A percentile compares a stretch with the other conserved stretches of the same genome.
Evolutionary conservation across 2,888 invertebrate genomes (phyloP).

Genomic region (Drosophila falleni): DNA sequence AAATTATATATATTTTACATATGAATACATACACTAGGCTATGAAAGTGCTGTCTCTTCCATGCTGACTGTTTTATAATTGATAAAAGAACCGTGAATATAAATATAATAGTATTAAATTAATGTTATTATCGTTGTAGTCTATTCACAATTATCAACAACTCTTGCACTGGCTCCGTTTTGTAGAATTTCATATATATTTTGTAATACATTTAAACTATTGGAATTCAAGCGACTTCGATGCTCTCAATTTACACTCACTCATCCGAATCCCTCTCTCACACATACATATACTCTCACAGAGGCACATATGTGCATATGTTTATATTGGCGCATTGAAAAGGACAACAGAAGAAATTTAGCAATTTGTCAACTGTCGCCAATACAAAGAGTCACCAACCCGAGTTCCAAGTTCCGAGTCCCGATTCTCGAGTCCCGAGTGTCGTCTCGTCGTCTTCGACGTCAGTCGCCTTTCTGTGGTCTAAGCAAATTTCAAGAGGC

Average conservation of each 20-base stretch:
- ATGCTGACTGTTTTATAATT: constrained; percentile 3
- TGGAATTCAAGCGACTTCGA: constrained; percentile 13
- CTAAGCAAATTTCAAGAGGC: constrained; percentile 46
- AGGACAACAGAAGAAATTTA: constrained; percentile 68
- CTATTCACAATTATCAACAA: constrained; percentile 34
- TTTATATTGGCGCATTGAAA: constrained; percentile 43
- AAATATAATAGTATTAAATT: constrained; percentile 6
- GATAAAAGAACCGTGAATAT: constrained; percentile 46
- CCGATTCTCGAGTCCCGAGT: background rate
- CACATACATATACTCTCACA: background rate
- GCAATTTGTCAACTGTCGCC: constrained; percentile 77
- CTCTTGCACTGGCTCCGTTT: constrained; percentile 10
- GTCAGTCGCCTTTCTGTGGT: constrained; percentile 36
- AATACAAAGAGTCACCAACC: constrained; percentile 44
- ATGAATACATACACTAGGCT: constrained; percentile 32
- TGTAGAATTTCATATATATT: constrained; percentile 8
- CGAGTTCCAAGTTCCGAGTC: background rate
- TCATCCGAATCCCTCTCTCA: background rate
- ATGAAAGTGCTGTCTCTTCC: background rate
- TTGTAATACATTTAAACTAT: too few relatives aligned
- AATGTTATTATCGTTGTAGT: constrained; percentile 46
- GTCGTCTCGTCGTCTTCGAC: constrained; percentile 11
- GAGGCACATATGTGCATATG: background rate
- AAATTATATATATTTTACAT: constrained; percentile 34
- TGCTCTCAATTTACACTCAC: constrained; percentile 16